These are phyloP conservation scores for Microcebus griseorufus DNA, from an alignment of 2,113 vertebrate species.

Conservation along the genomic window DNA sequence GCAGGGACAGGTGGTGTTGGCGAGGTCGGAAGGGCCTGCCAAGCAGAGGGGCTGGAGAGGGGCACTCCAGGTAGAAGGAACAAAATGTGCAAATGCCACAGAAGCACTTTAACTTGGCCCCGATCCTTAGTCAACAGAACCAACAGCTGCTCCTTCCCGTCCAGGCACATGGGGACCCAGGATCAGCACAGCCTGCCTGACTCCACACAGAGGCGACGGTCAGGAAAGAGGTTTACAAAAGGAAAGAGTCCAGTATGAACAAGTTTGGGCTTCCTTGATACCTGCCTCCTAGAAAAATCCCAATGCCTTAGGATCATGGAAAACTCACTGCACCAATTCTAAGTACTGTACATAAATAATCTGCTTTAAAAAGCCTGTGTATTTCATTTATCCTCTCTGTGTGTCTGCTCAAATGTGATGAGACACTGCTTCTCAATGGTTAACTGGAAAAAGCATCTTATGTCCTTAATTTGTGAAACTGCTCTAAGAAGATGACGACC, in stretches of 20 bases:
- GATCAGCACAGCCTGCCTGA: neutral
- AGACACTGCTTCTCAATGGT: neutral
- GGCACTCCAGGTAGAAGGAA: neutral
- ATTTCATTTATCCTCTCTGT: neutral
- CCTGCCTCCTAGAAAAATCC: neutral
- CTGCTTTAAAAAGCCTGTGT: neutral
- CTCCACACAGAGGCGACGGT: neutral
- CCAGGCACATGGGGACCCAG: neutral
- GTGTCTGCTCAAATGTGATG: neutral
- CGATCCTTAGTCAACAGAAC: neutral
- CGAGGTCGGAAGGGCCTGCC: neutral
- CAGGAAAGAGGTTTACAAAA: neutral
- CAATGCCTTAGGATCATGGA: neutral
- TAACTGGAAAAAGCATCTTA: neutral
- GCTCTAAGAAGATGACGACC: neutral
- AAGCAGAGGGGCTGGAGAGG: neutral
- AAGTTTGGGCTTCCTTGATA: fast-evolving
- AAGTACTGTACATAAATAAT: fast-evolving
- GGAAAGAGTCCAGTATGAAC: neutral
- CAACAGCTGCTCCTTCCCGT: neutral
- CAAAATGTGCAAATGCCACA: fast-evolving
- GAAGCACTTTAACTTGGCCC: neutral
- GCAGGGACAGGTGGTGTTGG: too few relatives aligned
- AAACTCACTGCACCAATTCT: neutral
- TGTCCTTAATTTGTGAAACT: neutral